Evolutionary conservation across 35 echinoderm and acorn worm genomes (phyloP).

Genomic region (Apostichopus japonicus): DNA sequence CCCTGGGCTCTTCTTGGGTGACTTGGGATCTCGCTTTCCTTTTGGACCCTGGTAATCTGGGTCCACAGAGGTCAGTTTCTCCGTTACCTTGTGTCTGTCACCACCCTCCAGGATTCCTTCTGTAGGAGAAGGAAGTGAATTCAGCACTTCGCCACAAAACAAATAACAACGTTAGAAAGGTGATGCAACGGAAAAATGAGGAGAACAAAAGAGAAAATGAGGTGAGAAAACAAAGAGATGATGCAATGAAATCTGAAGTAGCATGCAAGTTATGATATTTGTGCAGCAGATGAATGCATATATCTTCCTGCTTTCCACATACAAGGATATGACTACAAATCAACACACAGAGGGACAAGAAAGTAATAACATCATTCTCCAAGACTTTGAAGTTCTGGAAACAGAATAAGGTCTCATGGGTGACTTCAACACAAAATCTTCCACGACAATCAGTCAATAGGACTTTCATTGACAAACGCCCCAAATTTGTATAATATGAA

Average conservation of each 20-base stretch:
- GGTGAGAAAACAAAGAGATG: neutral
- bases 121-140: constrained; percentile 43
- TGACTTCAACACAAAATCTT: too few species aligned
- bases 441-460: too few species aligned
- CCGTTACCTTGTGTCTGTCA: constrained; percentile 59
- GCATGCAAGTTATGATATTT: neutral
- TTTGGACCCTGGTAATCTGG: constrained; percentile 67
- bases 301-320: too few species aligned
- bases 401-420: too few species aligned
- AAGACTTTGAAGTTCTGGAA: too few species aligned
- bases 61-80: constrained; percentile 40
- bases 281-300: neutral
- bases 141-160: constrained; percentile 34
- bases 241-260: neutral
- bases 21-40: constrained; percentile 59
- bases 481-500: too few species aligned
- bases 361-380: too few species aligned
- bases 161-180: constrained; percentile 18
- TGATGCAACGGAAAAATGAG: neutral
- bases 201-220: neutral
- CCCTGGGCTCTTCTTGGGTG: constrained; percentile 58
- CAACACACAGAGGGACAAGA: too few species aligned
- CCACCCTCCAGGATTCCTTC: constrained; percentile 49
- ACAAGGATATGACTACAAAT: too few species aligned
- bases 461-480: too few species aligned